Conservation (phyloP, 2,113 vertebrate species). For the Rhynchomys soricoides region DNA sequence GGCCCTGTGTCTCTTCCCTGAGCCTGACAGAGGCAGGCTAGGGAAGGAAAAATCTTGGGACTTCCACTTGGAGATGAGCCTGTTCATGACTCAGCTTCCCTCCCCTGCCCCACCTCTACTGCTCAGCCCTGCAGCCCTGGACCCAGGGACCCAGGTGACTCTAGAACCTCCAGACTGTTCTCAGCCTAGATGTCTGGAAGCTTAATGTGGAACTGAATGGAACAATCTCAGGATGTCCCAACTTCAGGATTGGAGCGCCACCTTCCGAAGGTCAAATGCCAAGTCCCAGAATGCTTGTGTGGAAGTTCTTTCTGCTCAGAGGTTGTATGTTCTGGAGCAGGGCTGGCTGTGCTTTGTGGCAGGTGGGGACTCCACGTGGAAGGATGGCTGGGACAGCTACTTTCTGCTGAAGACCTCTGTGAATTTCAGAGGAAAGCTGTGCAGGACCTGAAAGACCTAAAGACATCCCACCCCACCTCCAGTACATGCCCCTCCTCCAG, state of each 20-base stretch:
- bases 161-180: background rate
- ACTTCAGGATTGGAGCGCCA: background rate
- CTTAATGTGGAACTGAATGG: background rate
- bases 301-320: background rate
- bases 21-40: background rate
- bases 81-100: background rate
- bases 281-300: background rate
- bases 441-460: background rate
- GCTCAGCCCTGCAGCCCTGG: background rate
- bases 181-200: background rate
- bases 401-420: background rate
- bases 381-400: background rate
- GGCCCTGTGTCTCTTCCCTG: background rate
- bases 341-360: background rate
- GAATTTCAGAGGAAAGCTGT: background rate
- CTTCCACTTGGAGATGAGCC: background rate
- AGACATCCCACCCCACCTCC: background rate
- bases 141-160: background rate
- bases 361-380: fast-evolving
- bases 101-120: background rate
- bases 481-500: background rate
- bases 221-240: no score
- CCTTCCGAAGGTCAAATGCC: background rate
- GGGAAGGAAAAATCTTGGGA: background rate
- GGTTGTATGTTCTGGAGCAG: background rate